Evolutionary conservation across 2,797 vertebrate genomes (phyloP).

Genomic region (Oryzias sinensis): DNA sequence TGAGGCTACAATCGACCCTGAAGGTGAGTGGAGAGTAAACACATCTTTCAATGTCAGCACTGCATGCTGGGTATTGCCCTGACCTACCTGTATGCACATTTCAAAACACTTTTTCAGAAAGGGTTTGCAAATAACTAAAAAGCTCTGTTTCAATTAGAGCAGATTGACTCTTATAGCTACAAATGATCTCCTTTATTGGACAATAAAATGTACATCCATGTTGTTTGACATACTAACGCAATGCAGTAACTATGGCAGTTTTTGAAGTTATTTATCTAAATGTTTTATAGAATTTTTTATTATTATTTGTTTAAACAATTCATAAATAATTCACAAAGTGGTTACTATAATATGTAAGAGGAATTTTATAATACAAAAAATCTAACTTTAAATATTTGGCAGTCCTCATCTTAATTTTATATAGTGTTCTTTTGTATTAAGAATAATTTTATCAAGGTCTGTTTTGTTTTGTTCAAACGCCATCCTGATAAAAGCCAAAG

Average conservation of each 20-base stretch:
- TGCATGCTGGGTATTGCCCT: no score
- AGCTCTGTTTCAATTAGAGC: neutral
- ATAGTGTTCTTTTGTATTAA: no score
- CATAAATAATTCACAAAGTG: neutral
- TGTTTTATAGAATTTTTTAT: neutral
- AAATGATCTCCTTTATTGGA: neutral
- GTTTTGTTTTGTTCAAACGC: no score
- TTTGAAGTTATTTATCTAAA: neutral
- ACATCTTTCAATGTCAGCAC: neutral
- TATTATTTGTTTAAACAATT: neutral
- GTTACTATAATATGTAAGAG: no score
- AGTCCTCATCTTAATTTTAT: no score
- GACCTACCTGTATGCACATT: no score
- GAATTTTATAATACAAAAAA: no score
- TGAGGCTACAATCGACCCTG: constrained; percentile 84
- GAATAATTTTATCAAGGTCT: no score
- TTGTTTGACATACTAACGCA: neutral
- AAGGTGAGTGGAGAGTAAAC: constrained; percentile 71
- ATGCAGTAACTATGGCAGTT: neutral
- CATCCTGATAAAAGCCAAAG: no score
- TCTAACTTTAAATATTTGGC: no score
- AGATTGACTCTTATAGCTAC: neutral
- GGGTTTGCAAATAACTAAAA: no score
- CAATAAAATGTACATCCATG: neutral
- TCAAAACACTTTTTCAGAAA: no score